These are phyloP conservation scores for Dryomyza anilis DNA, from an alignment of 2,888 invertebrate genomes.

Conservation along the genomic window DNA sequence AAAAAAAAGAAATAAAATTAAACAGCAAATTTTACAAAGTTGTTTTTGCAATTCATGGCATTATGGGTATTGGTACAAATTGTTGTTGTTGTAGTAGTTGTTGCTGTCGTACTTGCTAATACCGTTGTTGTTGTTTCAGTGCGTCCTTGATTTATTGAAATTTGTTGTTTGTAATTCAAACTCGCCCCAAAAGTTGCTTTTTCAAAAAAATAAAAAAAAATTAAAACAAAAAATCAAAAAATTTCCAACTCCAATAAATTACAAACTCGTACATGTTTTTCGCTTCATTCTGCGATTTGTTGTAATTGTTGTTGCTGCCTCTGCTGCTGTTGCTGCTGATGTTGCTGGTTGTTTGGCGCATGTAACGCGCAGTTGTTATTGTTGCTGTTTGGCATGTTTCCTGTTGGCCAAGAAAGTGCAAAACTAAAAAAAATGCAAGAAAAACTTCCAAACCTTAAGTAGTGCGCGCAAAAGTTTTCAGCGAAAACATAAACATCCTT, in stretches of 20 bases:
- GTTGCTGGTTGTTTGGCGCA: conserved; percentile 28
- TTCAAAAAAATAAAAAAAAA: conserved; percentile 18
- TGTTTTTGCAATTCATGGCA: neutral
- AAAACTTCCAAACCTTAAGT: conserved; percentile 17
- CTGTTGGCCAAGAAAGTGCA: conserved; percentile 12
- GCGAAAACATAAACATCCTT: conserved; percentile 14
- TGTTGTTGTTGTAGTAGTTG: conserved; percentile 20
- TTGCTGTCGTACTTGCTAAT: conserved; percentile 10
- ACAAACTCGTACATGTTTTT: conserved; percentile 34
- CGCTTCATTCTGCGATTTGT: conserved; percentile 19
- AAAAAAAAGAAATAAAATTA: no score
- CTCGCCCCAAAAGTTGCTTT: conserved; percentile 14
- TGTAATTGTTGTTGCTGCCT: conserved; percentile 1
- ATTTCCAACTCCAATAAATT: conserved; percentile 37
- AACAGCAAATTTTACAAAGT: neutral
- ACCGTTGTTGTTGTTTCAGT: conserved; percentile 32
- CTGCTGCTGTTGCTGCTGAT: conserved; percentile 14
- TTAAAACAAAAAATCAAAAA: conserved; percentile 11
- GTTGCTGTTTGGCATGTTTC: conserved; percentile 27
- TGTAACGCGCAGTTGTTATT: no score
- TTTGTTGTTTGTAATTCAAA: conserved; percentile 34
- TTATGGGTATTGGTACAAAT: conserved; percentile 9
- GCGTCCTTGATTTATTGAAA: conserved; percentile 40
- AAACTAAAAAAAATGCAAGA: neutral
- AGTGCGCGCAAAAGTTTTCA: conserved; percentile 17